These are phyloP conservation scores for Ephialtes manifestator DNA, from an alignment of 2,888 invertebrate genomes.

Conservation along the genomic window DNA sequence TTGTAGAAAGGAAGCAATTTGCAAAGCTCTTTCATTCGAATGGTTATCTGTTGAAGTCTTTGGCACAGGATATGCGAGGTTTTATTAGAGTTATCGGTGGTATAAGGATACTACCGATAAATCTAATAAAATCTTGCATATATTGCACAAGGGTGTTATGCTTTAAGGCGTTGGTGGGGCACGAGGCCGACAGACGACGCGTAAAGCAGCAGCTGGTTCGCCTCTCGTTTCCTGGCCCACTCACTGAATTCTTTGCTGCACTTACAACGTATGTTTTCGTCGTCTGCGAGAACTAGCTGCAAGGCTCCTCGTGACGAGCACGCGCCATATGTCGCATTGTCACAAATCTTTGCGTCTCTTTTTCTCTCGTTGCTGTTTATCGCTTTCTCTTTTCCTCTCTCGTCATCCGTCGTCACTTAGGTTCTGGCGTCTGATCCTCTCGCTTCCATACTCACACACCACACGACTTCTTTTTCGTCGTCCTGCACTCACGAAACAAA, in stretches of 20 bases:
- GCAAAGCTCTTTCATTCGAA: too few species aligned
- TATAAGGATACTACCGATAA: not conserved
- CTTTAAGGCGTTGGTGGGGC: not conserved
- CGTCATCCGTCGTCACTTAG: slow-evolving; percentile 10
- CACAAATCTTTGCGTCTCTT: slow-evolving; percentile 56
- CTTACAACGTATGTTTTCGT: slow-evolving; percentile 73
- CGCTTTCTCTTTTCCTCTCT: slow-evolving; percentile 36
- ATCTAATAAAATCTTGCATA: too few species aligned
- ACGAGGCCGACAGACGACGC: slow-evolving; percentile 37
- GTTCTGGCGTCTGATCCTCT: slow-evolving; percentile 44
- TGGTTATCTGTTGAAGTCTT: slow-evolving; percentile 11
- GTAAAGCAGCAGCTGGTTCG: slow-evolving; percentile 59
- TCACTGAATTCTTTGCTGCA: slow-evolving; percentile 25
- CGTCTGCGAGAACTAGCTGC: slow-evolving; percentile 15
- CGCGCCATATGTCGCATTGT: slow-evolving; percentile 78
- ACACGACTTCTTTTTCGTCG: slow-evolving; percentile 3
- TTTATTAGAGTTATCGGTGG: slow-evolving; percentile 40
- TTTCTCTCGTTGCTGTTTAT: slow-evolving; percentile 36
- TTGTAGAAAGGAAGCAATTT: too few species aligned
- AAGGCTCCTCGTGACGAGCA: slow-evolving; percentile 71
- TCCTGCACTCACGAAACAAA: not conserved
- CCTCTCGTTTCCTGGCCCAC: slow-evolving; percentile 36
- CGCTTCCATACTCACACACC: not conserved
- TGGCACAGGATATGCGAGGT: slow-evolving; percentile 22
- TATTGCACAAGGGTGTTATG: not conserved